Evolutionary conservation across 1,140 invertebrate genomes (phyloP).

Genomic region (Brevipalpus yothersi): DNA sequence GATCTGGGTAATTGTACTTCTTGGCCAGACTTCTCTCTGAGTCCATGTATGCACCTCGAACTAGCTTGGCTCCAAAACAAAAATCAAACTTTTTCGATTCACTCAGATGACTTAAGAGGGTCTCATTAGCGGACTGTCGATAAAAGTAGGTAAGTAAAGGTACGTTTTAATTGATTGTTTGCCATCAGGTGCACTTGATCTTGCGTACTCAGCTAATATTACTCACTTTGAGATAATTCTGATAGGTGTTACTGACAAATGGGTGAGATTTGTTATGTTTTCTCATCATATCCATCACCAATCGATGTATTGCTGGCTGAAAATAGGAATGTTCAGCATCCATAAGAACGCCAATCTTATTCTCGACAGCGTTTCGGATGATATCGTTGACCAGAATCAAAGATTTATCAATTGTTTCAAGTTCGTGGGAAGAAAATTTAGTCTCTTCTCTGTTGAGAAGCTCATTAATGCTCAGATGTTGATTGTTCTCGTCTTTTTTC

Average conservation of each 20-base stretch:
- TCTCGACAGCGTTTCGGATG: conserved; percentile 39
- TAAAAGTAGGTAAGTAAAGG: not conserved
- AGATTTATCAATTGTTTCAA: conserved; percentile 28
- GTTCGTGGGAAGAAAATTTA: no score
- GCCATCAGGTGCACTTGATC: not conserved
- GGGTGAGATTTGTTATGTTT: conserved; percentile 68
- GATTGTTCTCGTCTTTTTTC: no score
- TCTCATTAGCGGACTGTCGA: conserved; percentile 35
- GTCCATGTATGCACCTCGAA: conserved; percentile 91
- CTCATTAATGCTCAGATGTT: no score
- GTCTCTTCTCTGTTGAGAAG: no score
- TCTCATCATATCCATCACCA: conserved; percentile 93
- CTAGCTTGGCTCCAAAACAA: conserved; percentile 92
- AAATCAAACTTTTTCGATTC: conserved; percentile 81
- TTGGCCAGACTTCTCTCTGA: conserved; percentile 73
- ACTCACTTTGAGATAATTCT: conserved; percentile 67
- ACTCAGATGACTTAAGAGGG: conserved; percentile 75
- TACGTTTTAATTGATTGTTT: not conserved
- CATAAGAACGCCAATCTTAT: conserved; percentile 90
- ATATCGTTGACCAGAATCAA: no score
- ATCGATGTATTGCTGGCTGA: conserved; percentile 88
- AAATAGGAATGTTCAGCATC: conserved; percentile 99
- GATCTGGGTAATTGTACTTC: conserved; percentile 74
- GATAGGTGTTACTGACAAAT: conserved; percentile 97
- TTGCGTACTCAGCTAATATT: not conserved